Evolutionary conservation across 2,113 vertebrate species (phyloP).

Genomic region (Aegypius monachus): DNA sequence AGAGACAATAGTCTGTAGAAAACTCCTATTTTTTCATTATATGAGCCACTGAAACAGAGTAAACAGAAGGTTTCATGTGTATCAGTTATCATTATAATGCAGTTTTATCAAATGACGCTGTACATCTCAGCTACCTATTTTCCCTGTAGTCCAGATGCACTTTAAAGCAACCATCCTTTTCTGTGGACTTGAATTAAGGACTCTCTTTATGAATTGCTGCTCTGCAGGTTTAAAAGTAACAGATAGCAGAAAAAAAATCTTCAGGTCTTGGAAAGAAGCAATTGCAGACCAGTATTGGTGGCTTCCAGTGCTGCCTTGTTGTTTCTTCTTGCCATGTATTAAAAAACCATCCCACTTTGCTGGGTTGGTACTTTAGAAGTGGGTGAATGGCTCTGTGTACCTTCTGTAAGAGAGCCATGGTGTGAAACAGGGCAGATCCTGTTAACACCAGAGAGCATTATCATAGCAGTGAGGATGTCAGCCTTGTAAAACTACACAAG

Average conservation of each 20-base stretch:
- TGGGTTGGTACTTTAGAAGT: background rate
- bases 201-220: background rate
- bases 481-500: background rate
- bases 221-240: background rate
- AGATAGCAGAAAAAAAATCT: background rate
- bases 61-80: background rate
- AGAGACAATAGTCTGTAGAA: background rate
- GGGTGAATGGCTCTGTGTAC: background rate
- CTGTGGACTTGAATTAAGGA: background rate
- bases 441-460: background rate
- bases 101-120: background rate
- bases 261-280: background rate
- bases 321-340: background rate
- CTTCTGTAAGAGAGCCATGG: background rate
- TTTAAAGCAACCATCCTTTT: background rate
- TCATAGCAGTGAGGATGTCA: background rate
- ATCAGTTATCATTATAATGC: background rate
- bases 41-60: background rate
- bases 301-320: background rate
- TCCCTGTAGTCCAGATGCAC: background rate
- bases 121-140: background rate
- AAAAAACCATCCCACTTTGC: background rate
- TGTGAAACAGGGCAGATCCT: rapidly evolving
- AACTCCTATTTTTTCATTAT: background rate
- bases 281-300: background rate